Base-by-base conservation (phyloP, 2,888 invertebrate genomes). In the Habroteleia sp. region DNA sequence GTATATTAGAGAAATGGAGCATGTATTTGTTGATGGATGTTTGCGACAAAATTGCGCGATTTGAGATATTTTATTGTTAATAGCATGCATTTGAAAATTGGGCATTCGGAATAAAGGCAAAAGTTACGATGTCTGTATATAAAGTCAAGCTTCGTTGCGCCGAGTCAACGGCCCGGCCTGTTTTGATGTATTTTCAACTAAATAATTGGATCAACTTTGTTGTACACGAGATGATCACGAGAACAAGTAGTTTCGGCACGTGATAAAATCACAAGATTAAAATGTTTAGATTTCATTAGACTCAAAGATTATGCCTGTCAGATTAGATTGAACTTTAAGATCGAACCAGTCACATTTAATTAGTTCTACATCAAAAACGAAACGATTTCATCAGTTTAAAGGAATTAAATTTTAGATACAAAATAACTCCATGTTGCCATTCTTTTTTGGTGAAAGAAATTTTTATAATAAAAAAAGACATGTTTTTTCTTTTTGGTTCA, bases 281-380 rank as follows among this genome's bases (percentile, higher is more conserved):
- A 69, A 69, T 69, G 60, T 69, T 60, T 69, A 60, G 60, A 50
- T 69, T 50, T 60, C 60, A 44, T 69, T 60, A 52, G 50, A 50
- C 42, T 8, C 39, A 20, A 42, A 48, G 66, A 58, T 68, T 56
- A 31, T 48, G 17, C 33, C 42, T 16, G 56, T 58, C 56, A 48
- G 66, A 68, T 56, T 56, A 68, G 66, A 68, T 58, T 48, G 11
- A 48, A 42, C 41, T 58, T 58, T 23, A 48, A 56, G 66, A 58
- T 68, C 56, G 56, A 68, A 68, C 48, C 23, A 31, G 66, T 66
- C 66, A 66, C 66, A 56, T 66, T 66, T 66, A 66, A 66, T 68
- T 68, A 68, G 56, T 58, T 58, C 11, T 14, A 41, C 35, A 54
- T 37, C 17, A 14, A 50, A 25, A 6, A 33, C 33, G 46, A 46